Evolutionary conservation across 2,888 invertebrate species (phyloP).

Genomic region (Agonum fuliginosum): DNA sequence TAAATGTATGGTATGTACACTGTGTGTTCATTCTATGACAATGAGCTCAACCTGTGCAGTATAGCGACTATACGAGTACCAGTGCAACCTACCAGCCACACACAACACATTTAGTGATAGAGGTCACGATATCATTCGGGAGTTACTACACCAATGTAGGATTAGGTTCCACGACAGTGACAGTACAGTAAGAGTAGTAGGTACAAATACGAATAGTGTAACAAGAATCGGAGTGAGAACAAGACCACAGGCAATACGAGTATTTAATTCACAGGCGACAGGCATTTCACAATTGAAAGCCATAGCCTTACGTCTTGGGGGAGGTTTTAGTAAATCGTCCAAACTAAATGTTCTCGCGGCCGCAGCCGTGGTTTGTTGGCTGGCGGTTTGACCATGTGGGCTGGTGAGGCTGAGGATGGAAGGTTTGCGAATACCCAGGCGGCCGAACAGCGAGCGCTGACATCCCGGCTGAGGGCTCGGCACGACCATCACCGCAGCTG

Average conservation of each 20-base stretch:
- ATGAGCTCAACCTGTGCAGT: slow-evolving; percentile 47
- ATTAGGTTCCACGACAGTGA: slow-evolving; percentile 46
- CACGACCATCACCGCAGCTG: slow-evolving; percentile 71
- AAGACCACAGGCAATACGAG: slow-evolving; percentile 60
- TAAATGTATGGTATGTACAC: slow-evolving; percentile 43
- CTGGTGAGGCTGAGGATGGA: slow-evolving; percentile 88
- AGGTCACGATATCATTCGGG: slow-evolving; percentile 53
- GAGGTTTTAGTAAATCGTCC: slow-evolving; percentile 91
- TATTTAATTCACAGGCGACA: slow-evolving; percentile 58
- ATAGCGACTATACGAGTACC: slow-evolving; percentile 65
- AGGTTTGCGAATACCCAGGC: slow-evolving; percentile 91
- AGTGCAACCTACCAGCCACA: slow-evolving; percentile 74
- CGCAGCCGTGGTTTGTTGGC: slow-evolving; percentile 74
- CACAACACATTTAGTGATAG: slow-evolving; percentile 70
- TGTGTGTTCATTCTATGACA: slow-evolving; percentile 48
- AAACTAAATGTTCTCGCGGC: slow-evolving; percentile 90
- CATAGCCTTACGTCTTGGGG: slow-evolving; percentile 85
- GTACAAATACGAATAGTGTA: slow-evolving; percentile 54
- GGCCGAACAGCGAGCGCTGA: slow-evolving; percentile 84
- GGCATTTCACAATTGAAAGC: slow-evolving; percentile 61
- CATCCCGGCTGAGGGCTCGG: slow-evolving; percentile 75
- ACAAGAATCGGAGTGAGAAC: slow-evolving; percentile 48
- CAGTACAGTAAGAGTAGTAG: slow-evolving; percentile 63
- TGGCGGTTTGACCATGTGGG: slow-evolving; percentile 73
- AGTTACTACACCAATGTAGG: slow-evolving; percentile 55